Evolutionary conservation across 2,797 vertebrate genomes (phyloP), one percentile per base, ranked within the genome.

Genomic region (Leontocebus nigricollis): DNA sequence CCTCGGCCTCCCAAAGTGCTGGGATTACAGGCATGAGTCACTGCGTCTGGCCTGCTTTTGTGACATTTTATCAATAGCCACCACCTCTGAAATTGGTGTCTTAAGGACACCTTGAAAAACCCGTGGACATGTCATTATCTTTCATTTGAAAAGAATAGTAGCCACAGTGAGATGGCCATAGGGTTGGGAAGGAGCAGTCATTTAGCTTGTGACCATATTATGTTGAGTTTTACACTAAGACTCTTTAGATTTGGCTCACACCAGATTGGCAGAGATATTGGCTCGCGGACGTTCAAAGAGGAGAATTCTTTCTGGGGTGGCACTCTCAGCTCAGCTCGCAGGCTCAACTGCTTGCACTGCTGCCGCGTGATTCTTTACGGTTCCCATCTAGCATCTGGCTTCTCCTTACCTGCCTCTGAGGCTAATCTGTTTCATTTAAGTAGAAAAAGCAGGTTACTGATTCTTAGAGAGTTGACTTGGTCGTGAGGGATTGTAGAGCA

Each of bases 91-190:
- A 70, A 89, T 61, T 61, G 70, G 4, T 92, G 41, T 82, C 44
- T 86, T 91, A 75, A 89, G 41, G 46, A 94, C 52, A 83, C 83
- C 81, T 97, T 87, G 39, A 73, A 93, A 87, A 83, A 55, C 13
- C 7, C 64, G 88, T 76, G 86, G 84, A 64, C 10, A 17, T 75
- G 30, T 81, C 39, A 41, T 82, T 94, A 87, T 88, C 86, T 90
- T 84, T 41, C 82, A 46, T 92, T 88, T 91, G 87, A 36, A 83
- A 93, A 87, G 73, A 93, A 73, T 5, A 50, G 39, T 80, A 90
- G n/a, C 48, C 24, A 15, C 0, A 4, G 20, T 50, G 39, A 72
- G 57, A 57, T 26, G 59, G 33, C 33, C 39, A 41, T 7, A 73
- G 55, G 33, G 7, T 1, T 89, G 39, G 50, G 82, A 59, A 76